Percentiles rank a stretch among this genome's conserved stretches.
Evolutionary conservation across 2,113 vertebrate genomes (phyloP).

Genomic region (Platysteira castanea): DNA sequence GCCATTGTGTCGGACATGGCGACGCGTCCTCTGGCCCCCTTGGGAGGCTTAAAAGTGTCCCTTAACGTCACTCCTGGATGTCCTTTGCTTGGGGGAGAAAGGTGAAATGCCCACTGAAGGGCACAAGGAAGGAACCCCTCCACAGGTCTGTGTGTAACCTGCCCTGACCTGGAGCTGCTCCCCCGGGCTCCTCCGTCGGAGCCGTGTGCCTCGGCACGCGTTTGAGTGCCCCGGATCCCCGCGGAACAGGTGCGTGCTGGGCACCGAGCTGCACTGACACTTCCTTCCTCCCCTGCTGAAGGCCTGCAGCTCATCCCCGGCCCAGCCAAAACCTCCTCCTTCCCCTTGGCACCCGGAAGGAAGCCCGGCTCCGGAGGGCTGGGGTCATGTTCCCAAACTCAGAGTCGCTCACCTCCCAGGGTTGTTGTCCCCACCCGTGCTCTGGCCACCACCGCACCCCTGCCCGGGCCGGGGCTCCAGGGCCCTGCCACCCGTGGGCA

Average conservation of each 20-base stretch:
- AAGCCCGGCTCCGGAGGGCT: rapidly evolving
- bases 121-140: not conserved
- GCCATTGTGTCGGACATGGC: rapidly evolving
- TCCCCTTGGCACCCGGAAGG: rapidly evolving
- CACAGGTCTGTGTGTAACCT: rapidly evolving
- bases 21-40: rapidly evolving
- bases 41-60: rapidly evolving
- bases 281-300: not conserved
- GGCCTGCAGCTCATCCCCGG: rapidly evolving
- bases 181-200: rapidly evolving
- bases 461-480: not conserved
- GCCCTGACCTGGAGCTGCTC: not conserved
- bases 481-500: not conserved
- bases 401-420: not conserved
- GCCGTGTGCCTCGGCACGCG: rapidly evolving
- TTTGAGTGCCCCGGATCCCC: rapidly evolving
- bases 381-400: not conserved
- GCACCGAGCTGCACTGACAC: rapidly evolving
- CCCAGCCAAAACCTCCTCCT: not conserved
- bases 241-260: rapidly evolving
- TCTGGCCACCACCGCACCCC: rapidly evolving
- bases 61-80: no score
- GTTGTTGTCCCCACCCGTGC: not conserved
- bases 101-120: not conserved
- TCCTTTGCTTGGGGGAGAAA: not conserved